A percentile compares a stretch with the other conserved stretches of the same genome.
Evolutionary conservation across 2,113 vertebrate genomes (phyloP).

Genomic region (Grammomys surdaster): DNA sequence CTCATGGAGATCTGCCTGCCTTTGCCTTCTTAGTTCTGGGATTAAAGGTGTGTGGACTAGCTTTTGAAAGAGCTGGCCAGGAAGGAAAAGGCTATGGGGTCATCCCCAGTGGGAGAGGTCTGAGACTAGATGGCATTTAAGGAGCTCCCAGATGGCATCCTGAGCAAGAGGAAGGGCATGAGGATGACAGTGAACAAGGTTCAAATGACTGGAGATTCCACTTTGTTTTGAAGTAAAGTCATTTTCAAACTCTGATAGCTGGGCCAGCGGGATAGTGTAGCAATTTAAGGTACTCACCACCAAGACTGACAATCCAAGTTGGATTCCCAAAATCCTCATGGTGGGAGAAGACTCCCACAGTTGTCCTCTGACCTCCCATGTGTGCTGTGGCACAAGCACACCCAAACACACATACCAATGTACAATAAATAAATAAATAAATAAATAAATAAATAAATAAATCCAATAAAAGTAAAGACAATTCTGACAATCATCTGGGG

Average conservation of each 20-base stretch:
- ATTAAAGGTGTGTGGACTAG: background rate
- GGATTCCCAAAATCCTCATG: background rate
- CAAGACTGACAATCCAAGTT: background rate
- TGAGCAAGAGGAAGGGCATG: background rate
- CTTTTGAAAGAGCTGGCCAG: background rate
- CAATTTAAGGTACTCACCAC: background rate
- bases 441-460: too few species aligned
- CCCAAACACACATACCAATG: background rate
- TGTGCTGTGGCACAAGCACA: background rate
- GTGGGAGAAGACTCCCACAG: background rate
- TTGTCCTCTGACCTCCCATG: background rate
- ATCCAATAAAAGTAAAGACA: background rate
- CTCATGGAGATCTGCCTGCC: background rate
- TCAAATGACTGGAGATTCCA: background rate
- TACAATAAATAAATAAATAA: background rate
- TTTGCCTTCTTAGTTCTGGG: background rate
- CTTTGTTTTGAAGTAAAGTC: background rate
- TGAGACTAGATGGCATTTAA: background rate
- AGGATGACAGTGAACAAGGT: background rate
- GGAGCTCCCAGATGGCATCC: background rate
- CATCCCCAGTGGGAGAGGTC: background rate
- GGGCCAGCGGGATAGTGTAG: background rate
- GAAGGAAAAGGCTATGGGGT: background rate
- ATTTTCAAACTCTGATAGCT: background rate
- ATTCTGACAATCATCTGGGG: background rate